phyloP scores from a whole-genome alignment of 1,140 invertebrate species.

The Nephila pilipes region DNA sequence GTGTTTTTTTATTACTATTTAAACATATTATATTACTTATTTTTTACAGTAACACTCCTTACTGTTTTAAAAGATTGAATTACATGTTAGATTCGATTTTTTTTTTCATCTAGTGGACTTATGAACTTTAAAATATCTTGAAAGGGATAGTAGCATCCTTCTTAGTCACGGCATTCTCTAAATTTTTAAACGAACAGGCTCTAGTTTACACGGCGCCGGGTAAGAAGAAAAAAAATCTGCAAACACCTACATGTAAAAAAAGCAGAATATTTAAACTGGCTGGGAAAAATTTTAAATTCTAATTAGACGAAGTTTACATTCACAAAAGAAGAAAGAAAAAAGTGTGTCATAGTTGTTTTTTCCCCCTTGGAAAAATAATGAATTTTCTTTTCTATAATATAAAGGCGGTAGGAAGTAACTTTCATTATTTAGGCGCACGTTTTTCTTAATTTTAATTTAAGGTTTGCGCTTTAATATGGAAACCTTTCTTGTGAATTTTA shows the following conservation, averaged over 20 bases:
- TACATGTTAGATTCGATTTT: background rate
- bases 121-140: background rate
- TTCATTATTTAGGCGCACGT: constrained; percentile 1
- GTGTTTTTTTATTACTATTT: no score
- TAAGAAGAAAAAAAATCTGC: background rate
- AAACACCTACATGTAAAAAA: background rate
- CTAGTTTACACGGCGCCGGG: background rate
- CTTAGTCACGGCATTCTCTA: background rate
- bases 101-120: background rate
- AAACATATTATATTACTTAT: background rate
- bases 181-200: background rate
- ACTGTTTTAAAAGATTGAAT: background rate
- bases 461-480: background rate
- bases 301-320: background rate
- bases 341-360: background rate
- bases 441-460: constrained; percentile 30
- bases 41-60: background rate
- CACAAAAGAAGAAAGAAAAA: background rate
- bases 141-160: background rate
- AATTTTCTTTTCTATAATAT: background rate
- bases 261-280: background rate
- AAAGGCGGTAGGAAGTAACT: background rate
- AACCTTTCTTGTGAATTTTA: background rate
- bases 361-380: background rate
- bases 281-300: constrained; percentile 11